phyloP scores from a whole-genome alignment of 2,113 vertebrate species.

The Acanthisitta chloris region DNA sequence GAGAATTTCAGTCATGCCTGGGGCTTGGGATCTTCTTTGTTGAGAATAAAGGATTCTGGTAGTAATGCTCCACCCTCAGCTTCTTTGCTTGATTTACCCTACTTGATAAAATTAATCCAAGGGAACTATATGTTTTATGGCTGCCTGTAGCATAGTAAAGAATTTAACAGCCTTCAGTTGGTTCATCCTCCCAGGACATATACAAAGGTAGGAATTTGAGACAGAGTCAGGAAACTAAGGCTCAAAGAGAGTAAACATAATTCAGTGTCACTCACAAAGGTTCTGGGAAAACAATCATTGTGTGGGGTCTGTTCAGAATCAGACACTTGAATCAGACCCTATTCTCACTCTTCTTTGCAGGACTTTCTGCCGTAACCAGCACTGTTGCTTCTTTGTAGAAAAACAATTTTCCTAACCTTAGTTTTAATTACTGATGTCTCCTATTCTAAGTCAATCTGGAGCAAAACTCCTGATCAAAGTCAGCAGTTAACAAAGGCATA shows the following conservation, averaged over 20 bases:
- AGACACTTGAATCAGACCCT: not conserved
- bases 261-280: not conserved
- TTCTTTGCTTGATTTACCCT: not conserved
- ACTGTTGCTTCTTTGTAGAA: not conserved
- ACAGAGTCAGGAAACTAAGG: not conserved
- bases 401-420: not conserved
- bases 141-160: not conserved
- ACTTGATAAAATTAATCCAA: not conserved
- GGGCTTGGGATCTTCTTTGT: not conserved
- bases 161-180: not conserved
- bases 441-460: not conserved
- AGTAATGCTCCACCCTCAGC: not conserved
- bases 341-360: not conserved
- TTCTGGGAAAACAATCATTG: not conserved
- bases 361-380: not conserved
- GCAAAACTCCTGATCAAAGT: not conserved
- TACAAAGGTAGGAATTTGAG: not conserved
- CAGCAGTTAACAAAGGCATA: not conserved
- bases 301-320: not conserved
- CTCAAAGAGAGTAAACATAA: not conserved
- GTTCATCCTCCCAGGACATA: not conserved
- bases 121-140: not conserved
- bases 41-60: not conserved
- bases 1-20: not conserved
- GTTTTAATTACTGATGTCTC: not conserved